Conservation (phyloP, 1,140 invertebrate genomes). For the Caenorhabditis elegans region DNA sequence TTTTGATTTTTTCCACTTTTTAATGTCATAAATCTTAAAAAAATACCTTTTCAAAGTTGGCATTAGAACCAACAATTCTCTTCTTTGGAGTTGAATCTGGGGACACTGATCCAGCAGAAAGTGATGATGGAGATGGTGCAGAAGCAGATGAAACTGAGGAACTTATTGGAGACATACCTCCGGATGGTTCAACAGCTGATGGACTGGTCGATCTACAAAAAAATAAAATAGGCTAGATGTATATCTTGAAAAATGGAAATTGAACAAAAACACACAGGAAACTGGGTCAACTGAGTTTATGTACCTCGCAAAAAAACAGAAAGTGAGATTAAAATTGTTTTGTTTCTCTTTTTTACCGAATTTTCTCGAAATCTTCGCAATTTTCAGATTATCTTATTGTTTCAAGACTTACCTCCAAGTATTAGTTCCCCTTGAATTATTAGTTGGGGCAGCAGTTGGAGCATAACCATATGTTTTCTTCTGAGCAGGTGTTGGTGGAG, state of each 20-base stretch:
- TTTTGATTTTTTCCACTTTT: too few species aligned
- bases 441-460: not conserved
- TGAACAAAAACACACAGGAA: too few species aligned
- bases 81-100: conserved; percentile 11
- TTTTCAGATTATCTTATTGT: too few species aligned
- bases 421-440: not conserved
- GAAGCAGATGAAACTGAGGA: conserved; percentile 41
- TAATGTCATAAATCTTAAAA: too few species aligned
- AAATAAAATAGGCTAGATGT: not conserved
- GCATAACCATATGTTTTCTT: conserved; percentile 22
- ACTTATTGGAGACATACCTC: conserved; percentile 17
- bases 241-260: not conserved
- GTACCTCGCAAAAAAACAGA: too few species aligned
- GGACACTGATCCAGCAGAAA: conserved; percentile 23
- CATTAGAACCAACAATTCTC: not conserved
- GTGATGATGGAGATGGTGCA: conserved; percentile 27
- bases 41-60: conserved; percentile 39
- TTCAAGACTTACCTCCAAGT: conserved; percentile 32
- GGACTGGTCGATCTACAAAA: conserved; percentile 27
- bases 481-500: conserved; percentile 31
- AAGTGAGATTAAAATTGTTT: too few species aligned
- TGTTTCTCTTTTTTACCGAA: too few species aligned
- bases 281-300: not conserved
- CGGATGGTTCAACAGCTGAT: not conserved
- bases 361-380: not conserved